phyloP scores from a whole-genome alignment of 2,888 invertebrate genomes.

The Panorpa germanica region DNA sequence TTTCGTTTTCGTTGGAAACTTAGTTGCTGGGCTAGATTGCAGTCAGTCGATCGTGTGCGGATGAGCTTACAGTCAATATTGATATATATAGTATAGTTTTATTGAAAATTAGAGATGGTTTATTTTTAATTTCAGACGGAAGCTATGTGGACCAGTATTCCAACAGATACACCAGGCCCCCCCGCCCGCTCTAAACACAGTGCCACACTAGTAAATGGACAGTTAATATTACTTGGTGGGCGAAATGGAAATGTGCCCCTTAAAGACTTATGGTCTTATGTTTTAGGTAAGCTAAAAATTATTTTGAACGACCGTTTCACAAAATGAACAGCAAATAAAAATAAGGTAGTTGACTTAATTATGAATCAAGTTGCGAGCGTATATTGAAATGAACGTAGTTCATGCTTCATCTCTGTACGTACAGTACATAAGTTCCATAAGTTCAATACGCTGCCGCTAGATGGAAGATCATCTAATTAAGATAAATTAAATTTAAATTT shows the following conservation, averaged over 20 bases:
- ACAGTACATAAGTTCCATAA: conserved; percentile 1
- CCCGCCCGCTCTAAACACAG: conserved; percentile 68
- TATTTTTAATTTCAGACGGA: too few species aligned
- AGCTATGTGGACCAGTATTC: conserved; percentile 21
- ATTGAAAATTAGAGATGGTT: too few species aligned
- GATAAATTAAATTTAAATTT: conserved; percentile 14
- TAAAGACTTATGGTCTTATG: conserved; percentile 72
- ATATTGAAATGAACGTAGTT: not conserved
- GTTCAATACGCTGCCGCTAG: conserved; percentile 4
- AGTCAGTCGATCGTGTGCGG: too few species aligned
- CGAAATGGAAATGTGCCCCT: conserved; percentile 63
- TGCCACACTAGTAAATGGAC: conserved; percentile 54
- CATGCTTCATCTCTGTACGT: not conserved
- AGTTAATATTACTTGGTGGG: conserved; percentile 70
- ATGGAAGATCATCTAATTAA: not conserved
- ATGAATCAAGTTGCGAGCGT: too few species aligned
- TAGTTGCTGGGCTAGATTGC: too few species aligned
- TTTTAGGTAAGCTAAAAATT: conserved; percentile 45
- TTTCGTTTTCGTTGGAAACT: too few species aligned
- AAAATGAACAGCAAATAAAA: conserved; percentile 1
- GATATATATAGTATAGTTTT: too few species aligned
- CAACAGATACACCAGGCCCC: conserved; percentile 36
- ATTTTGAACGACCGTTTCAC: too few species aligned
- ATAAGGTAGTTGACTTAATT: too few species aligned
- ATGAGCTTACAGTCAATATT: too few species aligned